phyloP scores from a whole-genome alignment of 2,113 vertebrate species.

The Atractosteus spatula region DNA sequence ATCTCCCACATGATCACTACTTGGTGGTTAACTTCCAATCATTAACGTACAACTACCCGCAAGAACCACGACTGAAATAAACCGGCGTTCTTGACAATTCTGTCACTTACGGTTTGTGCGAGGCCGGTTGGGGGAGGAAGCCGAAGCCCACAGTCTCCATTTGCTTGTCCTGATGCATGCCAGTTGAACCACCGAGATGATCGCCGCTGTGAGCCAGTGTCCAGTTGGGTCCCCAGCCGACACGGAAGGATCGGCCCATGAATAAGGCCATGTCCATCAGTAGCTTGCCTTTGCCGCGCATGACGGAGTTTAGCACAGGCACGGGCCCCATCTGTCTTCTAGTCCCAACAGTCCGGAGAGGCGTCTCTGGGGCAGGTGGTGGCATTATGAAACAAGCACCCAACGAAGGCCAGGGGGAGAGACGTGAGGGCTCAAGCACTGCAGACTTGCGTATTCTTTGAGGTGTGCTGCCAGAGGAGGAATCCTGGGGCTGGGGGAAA shows the following conservation, averaged over 20 bases:
- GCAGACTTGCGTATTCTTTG: conserved; percentile 25
- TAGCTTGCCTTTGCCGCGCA: conserved; percentile 71
- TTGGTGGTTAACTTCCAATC: no score
- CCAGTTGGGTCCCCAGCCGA: conserved; percentile 92
- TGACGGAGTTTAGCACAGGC: conserved; percentile 73
- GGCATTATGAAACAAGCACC: conserved; percentile 59
- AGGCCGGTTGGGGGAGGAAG: conserved; percentile 68
- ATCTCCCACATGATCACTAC: no score
- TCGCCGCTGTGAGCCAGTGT: conserved; percentile 76
- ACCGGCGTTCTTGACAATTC: not conserved
- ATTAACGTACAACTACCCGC: no score
- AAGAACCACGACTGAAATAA: no score
- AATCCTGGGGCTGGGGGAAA: conserved; percentile 49
- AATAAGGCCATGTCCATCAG: conserved; percentile 88
- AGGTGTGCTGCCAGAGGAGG: conserved; percentile 26
- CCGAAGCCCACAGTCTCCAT: conserved; percentile 63
- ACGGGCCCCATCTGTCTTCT: conserved; percentile 76
- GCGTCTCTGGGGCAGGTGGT: conserved; percentile 52
- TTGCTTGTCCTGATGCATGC: conserved; percentile 21
- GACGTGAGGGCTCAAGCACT: not conserved
- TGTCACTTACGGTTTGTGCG: conserved; percentile 75
- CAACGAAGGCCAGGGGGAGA: conserved; percentile 50
- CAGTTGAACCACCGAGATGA: conserved; percentile 35
- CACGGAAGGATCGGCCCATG: conserved; percentile 82
- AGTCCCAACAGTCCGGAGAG: conserved; percentile 72